Base-by-base conservation (phyloP, 1,140 invertebrate species). In the Solen grandis region DNA sequence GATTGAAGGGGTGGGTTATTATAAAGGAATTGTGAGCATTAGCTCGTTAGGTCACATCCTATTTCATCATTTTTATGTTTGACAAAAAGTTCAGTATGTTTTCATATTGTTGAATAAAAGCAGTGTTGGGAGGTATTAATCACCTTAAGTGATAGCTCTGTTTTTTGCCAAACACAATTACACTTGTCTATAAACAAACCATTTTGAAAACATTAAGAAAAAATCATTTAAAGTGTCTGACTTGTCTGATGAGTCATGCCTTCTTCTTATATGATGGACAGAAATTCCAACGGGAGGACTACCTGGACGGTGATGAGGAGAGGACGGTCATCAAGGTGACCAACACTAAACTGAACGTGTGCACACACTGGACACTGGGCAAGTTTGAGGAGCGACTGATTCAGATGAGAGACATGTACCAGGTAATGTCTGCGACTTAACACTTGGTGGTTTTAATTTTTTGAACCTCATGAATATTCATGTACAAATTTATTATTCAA, bases 301-400 rank as follows among this genome's bases (percentile, higher is more conserved):
- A 87, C 33, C 65, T 84, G 13, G 85, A 88, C n/a, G 86, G 85
- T 31, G 84, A 84, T 10, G 84, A 82, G 50, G 63, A 84, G 16
- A 81, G 86, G 57, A 85, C 86, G 4, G 65, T 88, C 25, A 86
- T 92, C 19, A 90, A 89, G 76, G 90, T 91, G 14, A 87, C 83
- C 46, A 90, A 90, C 81, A 88, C 84, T 1, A 85, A 86, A 33
- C 74, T 91, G 36, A 80, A 84, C 50, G 86, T 91, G 55, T 87
- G 75, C 62, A 91, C 90, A 8, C 86, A 98, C 75, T 99, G 98
- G 98, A 97, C 96, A 0, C 96, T 99, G 95, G 97, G 98, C 91
- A 99, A 99, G 93, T 93, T 99, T 85, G 97, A 99, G 93, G 98
- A 98, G 90, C 99, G 99, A 93, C 93, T 99, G 59, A 95, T 99